Base-by-base conservation (phyloP, 2,113 vertebrate species). In the Periophthalmodon schlosseri region DNA sequence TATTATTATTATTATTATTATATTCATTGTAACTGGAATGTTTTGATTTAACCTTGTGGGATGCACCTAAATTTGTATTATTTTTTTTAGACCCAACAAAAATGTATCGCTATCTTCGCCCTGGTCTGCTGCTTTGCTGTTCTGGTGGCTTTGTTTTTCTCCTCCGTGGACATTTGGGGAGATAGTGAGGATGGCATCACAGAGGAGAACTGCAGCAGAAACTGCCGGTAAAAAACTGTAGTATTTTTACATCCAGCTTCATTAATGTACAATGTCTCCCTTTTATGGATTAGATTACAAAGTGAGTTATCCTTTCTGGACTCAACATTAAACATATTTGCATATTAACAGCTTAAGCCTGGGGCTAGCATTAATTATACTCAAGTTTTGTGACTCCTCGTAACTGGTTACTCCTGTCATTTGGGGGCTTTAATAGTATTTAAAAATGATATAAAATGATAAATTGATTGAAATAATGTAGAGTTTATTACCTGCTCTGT, bases 21-120 rank as follows among this genome's bases (percentile, higher is more conserved):
- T 39, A 16, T n/a, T 54, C 18, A 54, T 14, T 14, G 15, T 49
- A 49, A 49, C 47, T 49, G 12, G 3, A 49, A 49, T 16, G 47
- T 13, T 49, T 49, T 5, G 4, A 49, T 49, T 49, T 14, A 49
- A 49, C 47, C 47, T 44, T 10, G 39, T 44, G 39, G 39, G 39
- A 44, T 44, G 9, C 39, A 44, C 2, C 39, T 44, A 44, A 9
- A 44, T 47, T 21, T 23, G 12, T 78, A 18, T 56, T 13, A 14
- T 58, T 79, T 0, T 54, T 68, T 75, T 52, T 92, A 99, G 97
- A 98, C 95, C 66, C 97, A 97, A 92, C 97, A 98, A 94, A 98
- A 96, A 93, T 97, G 96, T 89, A 95, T 98, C 24, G 96, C 96
- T 89, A 90, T 96, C 92, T 96, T 99, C 78, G 97, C 97, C 39